These are phyloP conservation scores for Paralvinella palmiformis DNA, from an alignment of 1,140 invertebrate genomes.

Conservation along the genomic window DNA sequence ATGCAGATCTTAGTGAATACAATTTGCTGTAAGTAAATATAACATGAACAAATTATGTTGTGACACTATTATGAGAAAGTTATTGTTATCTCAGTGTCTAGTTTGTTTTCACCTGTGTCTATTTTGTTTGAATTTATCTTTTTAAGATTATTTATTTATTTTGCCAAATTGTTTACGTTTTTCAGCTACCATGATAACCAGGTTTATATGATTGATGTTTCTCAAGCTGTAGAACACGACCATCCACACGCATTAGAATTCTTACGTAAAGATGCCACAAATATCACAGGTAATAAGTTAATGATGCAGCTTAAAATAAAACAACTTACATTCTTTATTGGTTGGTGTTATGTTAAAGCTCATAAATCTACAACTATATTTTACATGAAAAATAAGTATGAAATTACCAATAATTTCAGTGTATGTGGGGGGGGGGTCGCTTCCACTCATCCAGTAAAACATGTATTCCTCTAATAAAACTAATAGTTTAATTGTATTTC, in stretches of 20 bases:
- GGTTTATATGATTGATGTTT: constrained; percentile 92
- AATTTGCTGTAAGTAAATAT: constrained; percentile 68
- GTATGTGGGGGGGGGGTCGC: no score
- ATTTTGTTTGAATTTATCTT: neutral
- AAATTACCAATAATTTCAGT: no score
- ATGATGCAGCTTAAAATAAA: no score
- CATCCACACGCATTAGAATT: constrained; percentile 93
- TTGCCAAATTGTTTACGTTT: no score
- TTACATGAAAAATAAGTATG: no score
- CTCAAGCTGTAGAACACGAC: constrained; percentile 96
- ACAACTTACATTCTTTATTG: no score
- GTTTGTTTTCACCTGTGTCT: constrained; percentile 7
- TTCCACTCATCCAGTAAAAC: no score
- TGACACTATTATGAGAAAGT: neutral
- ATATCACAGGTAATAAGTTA: constrained; percentile 67
- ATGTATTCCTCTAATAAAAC: no score
- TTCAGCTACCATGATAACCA: constrained; percentile 67
- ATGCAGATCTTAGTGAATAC: constrained; percentile 96
- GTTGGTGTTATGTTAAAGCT: no score
- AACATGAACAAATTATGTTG: neutral
- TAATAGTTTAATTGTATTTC: no score
- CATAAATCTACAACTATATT: no score
- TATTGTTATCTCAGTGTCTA: constrained; percentile 9
- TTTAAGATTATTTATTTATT: neutral
- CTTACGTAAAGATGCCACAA: constrained; percentile 88